Conservation (phyloP, 2,113 vertebrate species). For the Dasypus novemcinctus region DNA sequence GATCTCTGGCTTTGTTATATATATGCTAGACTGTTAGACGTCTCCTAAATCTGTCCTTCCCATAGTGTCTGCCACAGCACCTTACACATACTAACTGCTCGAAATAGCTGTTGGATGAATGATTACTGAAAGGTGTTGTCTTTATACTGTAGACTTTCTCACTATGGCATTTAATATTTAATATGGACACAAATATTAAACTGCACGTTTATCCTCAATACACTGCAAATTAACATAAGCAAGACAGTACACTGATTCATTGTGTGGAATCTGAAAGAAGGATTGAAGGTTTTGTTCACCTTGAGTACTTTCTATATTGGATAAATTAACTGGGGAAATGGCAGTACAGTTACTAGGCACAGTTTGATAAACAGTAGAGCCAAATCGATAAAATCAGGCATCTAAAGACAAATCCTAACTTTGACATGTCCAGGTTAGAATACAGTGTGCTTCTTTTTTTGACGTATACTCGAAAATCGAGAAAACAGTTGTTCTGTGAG, state of each 20-base stretch:
- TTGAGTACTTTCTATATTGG: not conserved
- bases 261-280: not conserved
- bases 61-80: not conserved
- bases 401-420: not conserved
- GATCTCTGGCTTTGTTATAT: constrained; percentile 31
- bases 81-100: not conserved
- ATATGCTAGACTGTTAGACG: constrained; percentile 32
- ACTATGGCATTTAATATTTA: not conserved
- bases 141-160: not conserved
- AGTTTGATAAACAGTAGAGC: not conserved
- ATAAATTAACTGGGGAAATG: not conserved
- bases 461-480: not conserved
- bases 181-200: not conserved
- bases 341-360: not conserved
- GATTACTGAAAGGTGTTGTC: constrained; percentile 13
- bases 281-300: not conserved
- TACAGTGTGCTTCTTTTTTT: not conserved
- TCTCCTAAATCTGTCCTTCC: constrained; percentile 46
- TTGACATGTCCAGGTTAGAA: not conserved
- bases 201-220: not conserved
- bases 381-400: not conserved
- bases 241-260: not conserved
- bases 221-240: not conserved
- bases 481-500: not conserved
- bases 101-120: constrained; percentile 1